Conservation (phyloP, 2,888 invertebrate genomes). For the Glyphotaelius pellucidus region DNA sequence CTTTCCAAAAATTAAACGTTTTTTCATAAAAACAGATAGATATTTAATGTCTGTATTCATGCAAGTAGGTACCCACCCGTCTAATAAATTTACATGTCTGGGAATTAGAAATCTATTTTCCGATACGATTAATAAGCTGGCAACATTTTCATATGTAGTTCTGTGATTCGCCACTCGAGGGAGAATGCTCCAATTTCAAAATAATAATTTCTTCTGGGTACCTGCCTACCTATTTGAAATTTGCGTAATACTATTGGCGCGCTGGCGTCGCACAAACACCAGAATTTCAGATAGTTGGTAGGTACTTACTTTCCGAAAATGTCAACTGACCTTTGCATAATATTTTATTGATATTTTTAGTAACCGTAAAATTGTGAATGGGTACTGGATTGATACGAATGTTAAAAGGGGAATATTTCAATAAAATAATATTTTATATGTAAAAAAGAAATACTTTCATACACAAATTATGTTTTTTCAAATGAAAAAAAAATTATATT, state of each 20-base stretch:
- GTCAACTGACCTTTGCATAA: too few species aligned
- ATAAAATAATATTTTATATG: too few species aligned
- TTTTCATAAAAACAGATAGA: too few species aligned
- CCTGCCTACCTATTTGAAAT: neutral
- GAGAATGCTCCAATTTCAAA: conserved; percentile 28
- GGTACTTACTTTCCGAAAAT: neutral
- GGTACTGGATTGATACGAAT: too few species aligned
- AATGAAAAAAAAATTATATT: too few species aligned
- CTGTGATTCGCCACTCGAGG: neutral
- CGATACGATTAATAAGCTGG: neutral
- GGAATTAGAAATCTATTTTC: neutral
- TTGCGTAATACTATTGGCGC: conserved; percentile 5
- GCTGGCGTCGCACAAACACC: neutral
- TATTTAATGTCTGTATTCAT: neutral
- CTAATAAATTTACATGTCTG: neutral
- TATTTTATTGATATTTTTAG: too few species aligned
- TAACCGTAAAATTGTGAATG: too few species aligned
- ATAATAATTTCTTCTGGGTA: neutral
- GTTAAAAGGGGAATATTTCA: too few species aligned
- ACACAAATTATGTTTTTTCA: too few species aligned
- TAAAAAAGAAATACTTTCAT: too few species aligned
- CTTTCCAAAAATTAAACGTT: too few species aligned
- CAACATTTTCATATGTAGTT: conserved; percentile 4
- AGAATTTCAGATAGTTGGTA: neutral
- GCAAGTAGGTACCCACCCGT: neutral